These are phyloP conservation scores for Hiodon alosoides DNA, from an alignment of 2,113 vertebrate genomes.

Conservation along the genomic window DNA sequence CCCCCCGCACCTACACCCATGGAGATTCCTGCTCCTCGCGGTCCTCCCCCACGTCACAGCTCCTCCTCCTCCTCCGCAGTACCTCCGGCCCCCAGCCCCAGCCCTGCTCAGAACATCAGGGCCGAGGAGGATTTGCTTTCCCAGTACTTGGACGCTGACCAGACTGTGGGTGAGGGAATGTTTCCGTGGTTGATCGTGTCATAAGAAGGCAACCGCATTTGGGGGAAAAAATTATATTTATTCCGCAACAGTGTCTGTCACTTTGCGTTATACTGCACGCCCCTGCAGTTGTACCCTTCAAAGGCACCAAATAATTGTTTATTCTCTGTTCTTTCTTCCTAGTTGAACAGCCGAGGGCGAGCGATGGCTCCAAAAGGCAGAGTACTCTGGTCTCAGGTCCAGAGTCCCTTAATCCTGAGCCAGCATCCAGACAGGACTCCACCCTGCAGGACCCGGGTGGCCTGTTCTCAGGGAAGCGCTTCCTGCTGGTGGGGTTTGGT, in stretches of 20 bases:
- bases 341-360: constrained; percentile 49
- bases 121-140: constrained; percentile 82
- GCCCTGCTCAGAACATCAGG: constrained; percentile 39
- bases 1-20: constrained; percentile 59
- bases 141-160: constrained; percentile 75
- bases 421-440: constrained; percentile 47
- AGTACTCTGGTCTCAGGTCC: constrained; percentile 32
- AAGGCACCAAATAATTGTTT: neutral
- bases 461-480: constrained; percentile 74
- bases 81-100: constrained; percentile 52
- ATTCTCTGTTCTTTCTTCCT: constrained; percentile 9
- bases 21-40: constrained; percentile 47
- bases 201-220: neutral
- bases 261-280: neutral
- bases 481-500: constrained; percentile 80
- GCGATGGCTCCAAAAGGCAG: constrained; percentile 32
- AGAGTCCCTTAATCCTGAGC: constrained; percentile 13
- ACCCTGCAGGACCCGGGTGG: constrained; percentile 51
- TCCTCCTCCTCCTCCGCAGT: constrained; percentile 27
- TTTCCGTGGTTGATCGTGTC: neutral
- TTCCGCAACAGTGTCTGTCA: neutral
- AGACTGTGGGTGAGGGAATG: constrained; percentile 63
- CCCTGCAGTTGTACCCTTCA: neutral
- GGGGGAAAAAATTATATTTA: neutral
- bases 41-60: constrained; percentile 31